Percentiles rank a stretch among this genome's conserved stretches.
Evolutionary conservation across 2,888 invertebrate genomes (phyloP).

Genomic region (Nebria salina): DNA sequence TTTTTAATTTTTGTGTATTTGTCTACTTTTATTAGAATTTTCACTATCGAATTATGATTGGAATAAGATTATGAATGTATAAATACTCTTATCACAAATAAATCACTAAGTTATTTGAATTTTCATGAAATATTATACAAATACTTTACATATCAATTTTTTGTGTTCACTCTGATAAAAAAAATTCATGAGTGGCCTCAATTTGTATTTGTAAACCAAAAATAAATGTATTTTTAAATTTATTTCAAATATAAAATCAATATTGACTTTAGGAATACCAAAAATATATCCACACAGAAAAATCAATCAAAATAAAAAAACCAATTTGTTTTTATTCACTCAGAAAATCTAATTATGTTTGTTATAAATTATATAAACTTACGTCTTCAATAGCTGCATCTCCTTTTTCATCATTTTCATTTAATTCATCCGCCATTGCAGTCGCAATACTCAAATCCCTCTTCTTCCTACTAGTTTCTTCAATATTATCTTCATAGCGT

Average conservation of each 20-base stretch:
- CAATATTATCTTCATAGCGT: slow-evolving; percentile 56
- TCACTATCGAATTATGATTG: neutral
- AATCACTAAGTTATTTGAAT: too few species aligned
- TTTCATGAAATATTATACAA: too few species aligned
- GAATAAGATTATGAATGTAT: neutral
- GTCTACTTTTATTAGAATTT: neutral
- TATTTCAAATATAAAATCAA: neutral
- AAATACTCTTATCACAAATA: neutral
- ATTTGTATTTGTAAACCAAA: slow-evolving; percentile 2
- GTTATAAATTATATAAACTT: slow-evolving; percentile 43
- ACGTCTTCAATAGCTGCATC: slow-evolving; percentile 74
- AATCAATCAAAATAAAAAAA: too few species aligned
- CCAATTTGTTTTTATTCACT: too few species aligned
- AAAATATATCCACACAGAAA: neutral
- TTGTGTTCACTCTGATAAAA: slow-evolving; percentile 5
- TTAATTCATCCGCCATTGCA: slow-evolving; percentile 64
- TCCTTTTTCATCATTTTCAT: slow-evolving; percentile 69
- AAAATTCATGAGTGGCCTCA: slow-evolving; percentile 12
- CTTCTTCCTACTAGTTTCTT: slow-evolving; percentile 59
- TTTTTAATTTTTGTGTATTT: slow-evolving; percentile 5
- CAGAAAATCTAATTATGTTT: neutral
- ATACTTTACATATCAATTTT: neutral
- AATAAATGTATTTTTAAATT: neutral
- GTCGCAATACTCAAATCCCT: slow-evolving; percentile 66
- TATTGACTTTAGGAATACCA: neutral